phyloP scores from a whole-genome alignment of 2,113 vertebrate species.

The Columbina picui region DNA sequence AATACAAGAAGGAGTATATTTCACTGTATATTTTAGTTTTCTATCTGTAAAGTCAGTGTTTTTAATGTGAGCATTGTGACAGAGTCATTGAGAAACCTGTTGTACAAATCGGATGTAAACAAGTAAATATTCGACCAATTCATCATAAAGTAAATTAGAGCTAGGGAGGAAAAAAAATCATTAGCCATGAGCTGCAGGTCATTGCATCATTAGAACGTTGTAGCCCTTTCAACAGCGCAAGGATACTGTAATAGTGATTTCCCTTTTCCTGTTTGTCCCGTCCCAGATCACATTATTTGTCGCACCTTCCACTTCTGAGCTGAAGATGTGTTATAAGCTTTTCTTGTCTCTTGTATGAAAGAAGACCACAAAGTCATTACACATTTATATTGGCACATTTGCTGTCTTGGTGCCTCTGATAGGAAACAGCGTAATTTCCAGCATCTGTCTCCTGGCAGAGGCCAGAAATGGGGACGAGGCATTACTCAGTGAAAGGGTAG shows the following conservation, averaged over 20 bases:
- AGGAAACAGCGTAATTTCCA: not conserved
- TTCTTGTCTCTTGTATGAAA: not conserved
- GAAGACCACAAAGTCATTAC: not conserved
- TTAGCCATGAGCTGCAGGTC: not conserved
- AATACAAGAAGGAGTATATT: not conserved
- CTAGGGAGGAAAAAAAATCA: not conserved
- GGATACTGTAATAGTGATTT: not conserved
- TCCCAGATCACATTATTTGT: not conserved
- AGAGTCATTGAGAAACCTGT: not conserved
- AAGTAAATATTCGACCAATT: not conserved
- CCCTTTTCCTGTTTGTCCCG: not conserved
- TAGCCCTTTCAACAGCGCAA: not conserved
- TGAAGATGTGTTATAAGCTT: not conserved
- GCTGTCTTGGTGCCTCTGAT: not conserved
- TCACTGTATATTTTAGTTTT: conserved; percentile 21
- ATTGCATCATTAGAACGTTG: not conserved
- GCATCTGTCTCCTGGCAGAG: not conserved
- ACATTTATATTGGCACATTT: not conserved
- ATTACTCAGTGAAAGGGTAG: not conserved
- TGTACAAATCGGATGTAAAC: not conserved
- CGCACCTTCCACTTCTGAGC: not conserved
- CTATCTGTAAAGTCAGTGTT: not conserved
- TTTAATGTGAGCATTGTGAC: fast-evolving
- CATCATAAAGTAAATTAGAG: not conserved
- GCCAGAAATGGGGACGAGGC: not conserved